phyloP scores from a whole-genome alignment of 2,888 invertebrate species.

The Lithophane semibrunnea region DNA sequence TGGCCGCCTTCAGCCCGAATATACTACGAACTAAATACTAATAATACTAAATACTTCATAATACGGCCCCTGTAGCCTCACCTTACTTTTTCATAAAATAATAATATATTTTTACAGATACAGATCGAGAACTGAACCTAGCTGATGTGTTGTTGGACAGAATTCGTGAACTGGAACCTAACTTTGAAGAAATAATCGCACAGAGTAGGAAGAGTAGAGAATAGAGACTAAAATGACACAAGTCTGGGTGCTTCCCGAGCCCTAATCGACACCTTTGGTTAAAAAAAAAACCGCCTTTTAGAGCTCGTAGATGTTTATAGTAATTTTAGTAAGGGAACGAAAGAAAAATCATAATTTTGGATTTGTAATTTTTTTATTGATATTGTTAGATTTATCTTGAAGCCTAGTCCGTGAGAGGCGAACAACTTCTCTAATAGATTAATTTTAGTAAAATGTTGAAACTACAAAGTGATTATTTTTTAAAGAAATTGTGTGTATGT shows the following conservation, averaged over 20 bases:
- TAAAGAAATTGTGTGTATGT: neutral
- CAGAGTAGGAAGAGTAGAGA: slow-evolving; percentile 9
- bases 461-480: neutral
- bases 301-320: slow-evolving; percentile 1
- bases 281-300: neutral
- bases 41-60: no score
- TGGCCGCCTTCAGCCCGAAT: no score
- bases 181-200: slow-evolving; percentile 75
- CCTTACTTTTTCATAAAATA: neutral
- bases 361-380: slow-evolving; percentile 8
- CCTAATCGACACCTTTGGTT: neutral
- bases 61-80: neutral
- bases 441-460: neutral
- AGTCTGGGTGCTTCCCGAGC: neutral
- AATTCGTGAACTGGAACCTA: slow-evolving; percentile 76
- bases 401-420: slow-evolving; percentile 19
- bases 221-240: neutral
- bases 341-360: slow-evolving; percentile 43
- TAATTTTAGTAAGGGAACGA: slow-evolving; percentile 39
- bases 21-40: no score
- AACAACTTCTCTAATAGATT: slow-evolving; percentile 11
- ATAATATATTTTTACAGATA: slow-evolving; percentile 75
- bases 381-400: slow-evolving; percentile 15
- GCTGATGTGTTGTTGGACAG: slow-evolving; percentile 84
- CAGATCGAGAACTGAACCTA: slow-evolving; percentile 81